Evolutionary conservation across 1,140 invertebrate species (phyloP).

Genomic region (Drosophila santomea): DNA sequence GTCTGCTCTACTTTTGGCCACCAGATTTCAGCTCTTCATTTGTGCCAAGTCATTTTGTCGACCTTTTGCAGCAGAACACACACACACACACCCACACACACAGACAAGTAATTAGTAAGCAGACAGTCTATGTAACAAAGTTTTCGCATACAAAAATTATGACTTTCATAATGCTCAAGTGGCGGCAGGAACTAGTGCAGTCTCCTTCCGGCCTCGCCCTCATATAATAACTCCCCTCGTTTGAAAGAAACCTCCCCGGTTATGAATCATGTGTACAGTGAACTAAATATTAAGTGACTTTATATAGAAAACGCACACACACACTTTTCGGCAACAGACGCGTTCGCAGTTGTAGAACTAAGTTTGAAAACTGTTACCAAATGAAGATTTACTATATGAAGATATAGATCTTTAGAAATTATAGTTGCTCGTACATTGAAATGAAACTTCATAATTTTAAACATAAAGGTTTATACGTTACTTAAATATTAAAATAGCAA

Average conservation of each 20-base stretch:
- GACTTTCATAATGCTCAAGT: constrained; percentile 32
- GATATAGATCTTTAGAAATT: too few relatives aligned
- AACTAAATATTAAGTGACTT: constrained; percentile 50
- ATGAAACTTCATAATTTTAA: too few relatives aligned
- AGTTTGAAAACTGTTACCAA: background rate
- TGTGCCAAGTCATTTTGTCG: constrained; percentile 9
- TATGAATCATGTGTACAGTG: constrained; percentile 41
- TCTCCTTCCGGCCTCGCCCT: constrained; percentile 5
- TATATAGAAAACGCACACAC: constrained; percentile 12
- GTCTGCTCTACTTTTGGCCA: constrained; percentile 3
- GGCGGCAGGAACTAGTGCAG: constrained; percentile 15
- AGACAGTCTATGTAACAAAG: constrained; percentile 26
- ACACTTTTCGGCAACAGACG: constrained; percentile 9
- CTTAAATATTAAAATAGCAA: too few relatives aligned
- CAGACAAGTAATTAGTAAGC: constrained; percentile 28
- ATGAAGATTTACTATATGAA: too few relatives aligned
- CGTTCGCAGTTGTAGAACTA: background rate
- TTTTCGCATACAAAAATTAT: constrained; percentile 39
- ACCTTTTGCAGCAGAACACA: background rate
- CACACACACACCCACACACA: too few relatives aligned
- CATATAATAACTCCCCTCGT: background rate
- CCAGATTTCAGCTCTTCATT: background rate
- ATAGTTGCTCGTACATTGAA: too few relatives aligned
- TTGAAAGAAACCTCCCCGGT: constrained; percentile 27
- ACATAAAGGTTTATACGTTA: too few relatives aligned